A percentile compares a stretch with the other conserved stretches of the same genome.
These are phyloP conservation scores for Dicentrarchus labrax DNA, from an alignment of 2,113 vertebrate genomes.

Conservation along the genomic window DNA sequence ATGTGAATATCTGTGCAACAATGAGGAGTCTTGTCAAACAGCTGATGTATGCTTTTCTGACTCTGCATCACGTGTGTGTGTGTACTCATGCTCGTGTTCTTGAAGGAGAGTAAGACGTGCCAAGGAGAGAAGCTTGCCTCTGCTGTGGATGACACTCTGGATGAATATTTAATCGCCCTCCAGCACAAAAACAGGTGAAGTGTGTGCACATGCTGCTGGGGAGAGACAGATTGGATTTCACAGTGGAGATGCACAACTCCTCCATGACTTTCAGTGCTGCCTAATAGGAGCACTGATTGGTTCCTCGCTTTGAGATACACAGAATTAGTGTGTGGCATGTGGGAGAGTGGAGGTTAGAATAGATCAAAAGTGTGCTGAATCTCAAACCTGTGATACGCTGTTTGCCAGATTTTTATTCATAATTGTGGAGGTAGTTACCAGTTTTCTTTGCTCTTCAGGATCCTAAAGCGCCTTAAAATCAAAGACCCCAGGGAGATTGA, in stretches of 20 bases:
- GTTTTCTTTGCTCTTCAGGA: conserved; percentile 78
- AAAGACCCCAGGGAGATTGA: conserved; percentile 88
- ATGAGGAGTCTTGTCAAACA: conserved; percentile 13
- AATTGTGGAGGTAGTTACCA: background rate
- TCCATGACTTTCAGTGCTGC: conserved; percentile 35
- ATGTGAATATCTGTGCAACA: conserved; percentile 44
- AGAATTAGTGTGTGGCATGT: background rate
- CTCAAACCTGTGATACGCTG: background rate
- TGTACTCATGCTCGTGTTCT: conserved; percentile 54
- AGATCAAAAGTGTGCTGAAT: background rate
- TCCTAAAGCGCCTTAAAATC: conserved; percentile 84
- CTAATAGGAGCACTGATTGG: conserved; percentile 52
- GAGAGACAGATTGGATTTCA: conserved; percentile 67
- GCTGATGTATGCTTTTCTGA: conserved; percentile 47
- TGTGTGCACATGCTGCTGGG: conserved; percentile 56
- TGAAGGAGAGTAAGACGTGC: conserved; percentile 78
- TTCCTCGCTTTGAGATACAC: conserved; percentile 18
- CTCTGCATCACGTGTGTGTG: conserved; percentile 28
- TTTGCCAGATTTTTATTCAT: background rate
- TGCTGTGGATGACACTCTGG: conserved; percentile 91
- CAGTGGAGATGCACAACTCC: conserved; percentile 27
- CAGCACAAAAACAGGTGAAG: conserved; percentile 94
- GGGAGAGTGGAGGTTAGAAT: background rate
- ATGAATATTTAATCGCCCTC: conserved; percentile 94
- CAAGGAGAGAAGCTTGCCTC: conserved; percentile 82